These are phyloP conservation scores for Clistopyga incitator DNA, from an alignment of 2,888 invertebrate species.

Conservation along the genomic window DNA sequence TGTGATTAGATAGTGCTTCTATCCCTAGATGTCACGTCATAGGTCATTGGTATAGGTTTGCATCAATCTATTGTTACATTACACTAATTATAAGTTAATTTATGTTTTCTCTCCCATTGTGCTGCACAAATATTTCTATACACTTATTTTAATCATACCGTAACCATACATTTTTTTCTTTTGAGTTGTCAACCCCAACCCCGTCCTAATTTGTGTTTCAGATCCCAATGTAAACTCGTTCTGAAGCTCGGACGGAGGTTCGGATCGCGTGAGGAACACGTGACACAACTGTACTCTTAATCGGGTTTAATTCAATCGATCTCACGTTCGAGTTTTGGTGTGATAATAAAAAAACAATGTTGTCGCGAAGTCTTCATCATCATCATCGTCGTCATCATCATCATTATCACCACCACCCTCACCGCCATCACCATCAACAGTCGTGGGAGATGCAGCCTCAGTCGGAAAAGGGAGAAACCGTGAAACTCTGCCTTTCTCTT, in stretches of 20 bases:
- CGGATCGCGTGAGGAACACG: slow-evolving; percentile 57
- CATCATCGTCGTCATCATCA: slow-evolving; percentile 37
- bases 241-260: slow-evolving; percentile 72
- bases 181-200: slow-evolving; percentile 82
- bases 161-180: slow-evolving; percentile 72
- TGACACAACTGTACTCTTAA: slow-evolving; percentile 35
- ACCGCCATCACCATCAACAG: slow-evolving; percentile 46
- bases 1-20: not conserved
- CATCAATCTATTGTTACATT: not conserved
- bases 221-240: slow-evolving; percentile 74
- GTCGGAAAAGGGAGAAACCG: slow-evolving; percentile 43
- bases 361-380: slow-evolving; percentile 47
- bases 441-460: slow-evolving; percentile 53
- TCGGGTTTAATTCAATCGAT: slow-evolving; percentile 8
- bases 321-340: slow-evolving; percentile 41
- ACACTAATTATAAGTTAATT: not conserved
- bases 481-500: not conserved
- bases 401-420: slow-evolving; percentile 36
- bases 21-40: not conserved
- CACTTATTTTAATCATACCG: slow-evolving; percentile 55
- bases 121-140: slow-evolving; percentile 50
- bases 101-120: slow-evolving; percentile 15
- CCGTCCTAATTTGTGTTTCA: slow-evolving; percentile 83
- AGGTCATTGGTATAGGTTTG: not conserved
- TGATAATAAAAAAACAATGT: slow-evolving; percentile 58